Evolutionary conservation across 1,140 invertebrate genomes (phyloP).

Genomic region (Neocloeon triangulifer): DNA sequence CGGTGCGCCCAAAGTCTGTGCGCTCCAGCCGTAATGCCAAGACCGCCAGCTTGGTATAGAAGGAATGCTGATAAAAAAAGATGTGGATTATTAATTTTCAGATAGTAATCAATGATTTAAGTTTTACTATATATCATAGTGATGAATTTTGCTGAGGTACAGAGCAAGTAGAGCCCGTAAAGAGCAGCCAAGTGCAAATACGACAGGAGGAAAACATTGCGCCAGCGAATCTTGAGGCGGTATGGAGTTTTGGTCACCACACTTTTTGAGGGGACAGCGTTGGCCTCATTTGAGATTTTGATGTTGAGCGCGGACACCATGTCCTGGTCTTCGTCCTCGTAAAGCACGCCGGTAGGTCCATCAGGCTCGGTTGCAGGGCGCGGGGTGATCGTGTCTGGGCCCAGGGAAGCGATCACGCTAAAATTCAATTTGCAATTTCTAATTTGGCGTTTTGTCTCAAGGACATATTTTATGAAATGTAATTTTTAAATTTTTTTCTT

Average conservation of each 20-base stretch:
- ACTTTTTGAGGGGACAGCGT: no score
- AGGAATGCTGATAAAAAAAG: slow-evolving; percentile 25
- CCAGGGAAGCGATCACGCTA: no score
- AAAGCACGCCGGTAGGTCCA: slow-evolving; percentile 36
- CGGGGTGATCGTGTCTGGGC: no score
- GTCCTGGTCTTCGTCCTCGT: slow-evolving; percentile 25
- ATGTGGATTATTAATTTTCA: background rate
- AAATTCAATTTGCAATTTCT: no score
- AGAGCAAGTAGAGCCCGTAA: slow-evolving; percentile 58
- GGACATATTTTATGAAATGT: no score
- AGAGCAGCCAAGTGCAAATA: slow-evolving; percentile 69
- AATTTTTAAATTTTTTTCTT: no score
- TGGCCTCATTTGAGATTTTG: slow-evolving; percentile 18
- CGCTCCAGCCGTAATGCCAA: slow-evolving; percentile 81
- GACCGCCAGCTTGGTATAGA: slow-evolving; percentile 42
- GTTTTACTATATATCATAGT: slow-evolving; percentile 57
- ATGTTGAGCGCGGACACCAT: slow-evolving; percentile 21
- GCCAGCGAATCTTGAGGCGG: slow-evolving; percentile 57
- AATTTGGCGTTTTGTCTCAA: no score
- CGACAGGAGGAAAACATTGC: slow-evolving; percentile 67
- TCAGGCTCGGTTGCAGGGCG: no score
- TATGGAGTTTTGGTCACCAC: no score
- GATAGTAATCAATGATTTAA: background rate
- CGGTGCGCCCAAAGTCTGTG: slow-evolving; percentile 87
- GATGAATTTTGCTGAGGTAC: slow-evolving; percentile 52